Evolutionary conservation across 2,888 invertebrate species (phyloP), one percentile per base, ranked within the genome.

Genomic region (Coenonympha glycerion): DNA sequence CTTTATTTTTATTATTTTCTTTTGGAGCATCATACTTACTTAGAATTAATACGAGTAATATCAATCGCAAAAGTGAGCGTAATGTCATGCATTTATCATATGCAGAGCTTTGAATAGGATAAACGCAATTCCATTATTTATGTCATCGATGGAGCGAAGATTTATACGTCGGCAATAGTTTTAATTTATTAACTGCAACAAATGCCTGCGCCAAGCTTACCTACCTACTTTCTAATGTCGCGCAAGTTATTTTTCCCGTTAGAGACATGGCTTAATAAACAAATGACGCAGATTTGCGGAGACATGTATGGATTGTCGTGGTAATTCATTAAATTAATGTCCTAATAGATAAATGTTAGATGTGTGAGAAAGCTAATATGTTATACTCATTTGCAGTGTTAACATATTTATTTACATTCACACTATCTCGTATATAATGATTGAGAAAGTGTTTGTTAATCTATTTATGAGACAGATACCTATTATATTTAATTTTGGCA

Each of bases 171-270:
- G 26, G 46, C 50, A 49, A 53, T 49, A 51, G 48, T 53, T 47
- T 56, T 56, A 54, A 54, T 53, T 56, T 53, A 58, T 56, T 56
- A 49, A 47, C 56, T 41, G 49, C 56, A 52, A 44, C 58, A 50
- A 50, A 54, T 49, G 49, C 52, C 50, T 44, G 47, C 47, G 40
- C 53, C 47, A 55, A 55, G 52, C 52, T 62, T 63, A 19, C 22
- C 39, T 39, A 39, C 24, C 39, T 24, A 39, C 63, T 63, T 64
- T 64, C 64, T 60, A 62, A 59, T 59, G 61, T 59, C 58, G 48
- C 54, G 48, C 24, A 48, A 52, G 52, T 26, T 48, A 54, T 45
- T 55, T 55, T 44, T 41, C 44, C 54, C 36, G 28, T 42, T 37
- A 46, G 36, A 44, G 30, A 49, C 47, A 13, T 26, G 42, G 42